phyloP scores from a whole-genome alignment of 2,888 invertebrate genomes.

The Linyphia triangularis region DNA sequence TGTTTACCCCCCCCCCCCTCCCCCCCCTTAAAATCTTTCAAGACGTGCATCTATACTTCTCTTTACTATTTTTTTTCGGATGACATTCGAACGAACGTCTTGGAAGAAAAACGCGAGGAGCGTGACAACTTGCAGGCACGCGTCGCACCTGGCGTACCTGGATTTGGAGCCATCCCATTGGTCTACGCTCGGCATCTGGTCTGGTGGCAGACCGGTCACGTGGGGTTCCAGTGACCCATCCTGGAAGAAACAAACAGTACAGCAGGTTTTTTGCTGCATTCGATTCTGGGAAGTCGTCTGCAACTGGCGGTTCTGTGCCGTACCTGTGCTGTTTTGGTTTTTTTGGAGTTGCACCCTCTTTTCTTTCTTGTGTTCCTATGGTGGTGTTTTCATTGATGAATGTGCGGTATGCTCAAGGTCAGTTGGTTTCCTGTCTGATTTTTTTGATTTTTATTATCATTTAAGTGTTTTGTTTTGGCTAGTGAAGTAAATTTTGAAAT shows the following conservation, averaged over 20 bases:
- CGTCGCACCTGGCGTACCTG: constrained; percentile 65
- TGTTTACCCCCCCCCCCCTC: background rate
- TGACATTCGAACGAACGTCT: background rate
- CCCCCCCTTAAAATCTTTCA: constrained; percentile 1
- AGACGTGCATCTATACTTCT: background rate
- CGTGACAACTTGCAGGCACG: constrained; percentile 54
- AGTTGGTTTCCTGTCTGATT: background rate
- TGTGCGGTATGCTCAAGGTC: constrained; percentile 59
- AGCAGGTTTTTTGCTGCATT: constrained; percentile 13
- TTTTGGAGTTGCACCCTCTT: background rate
- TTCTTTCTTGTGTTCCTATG: constrained; percentile 30
- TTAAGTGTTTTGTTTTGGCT: no score
- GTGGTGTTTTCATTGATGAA: constrained; percentile 55
- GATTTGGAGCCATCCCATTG: constrained; percentile 38
- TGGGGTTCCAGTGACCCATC: constrained; percentile 52
- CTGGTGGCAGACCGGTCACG: constrained; percentile 58
- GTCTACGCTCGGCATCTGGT: constrained; percentile 50
- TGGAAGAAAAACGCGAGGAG: constrained; percentile 38
- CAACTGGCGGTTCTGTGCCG: background rate
- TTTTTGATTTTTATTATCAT: no score
- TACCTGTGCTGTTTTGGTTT: background rate
- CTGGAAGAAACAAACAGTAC: background rate
- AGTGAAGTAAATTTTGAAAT: no score
- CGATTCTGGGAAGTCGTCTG: background rate
- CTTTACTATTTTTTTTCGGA: background rate